Evolutionary conservation across 2,888 invertebrate genomes (phyloP).

Genomic region (Plebejus argus): DNA sequence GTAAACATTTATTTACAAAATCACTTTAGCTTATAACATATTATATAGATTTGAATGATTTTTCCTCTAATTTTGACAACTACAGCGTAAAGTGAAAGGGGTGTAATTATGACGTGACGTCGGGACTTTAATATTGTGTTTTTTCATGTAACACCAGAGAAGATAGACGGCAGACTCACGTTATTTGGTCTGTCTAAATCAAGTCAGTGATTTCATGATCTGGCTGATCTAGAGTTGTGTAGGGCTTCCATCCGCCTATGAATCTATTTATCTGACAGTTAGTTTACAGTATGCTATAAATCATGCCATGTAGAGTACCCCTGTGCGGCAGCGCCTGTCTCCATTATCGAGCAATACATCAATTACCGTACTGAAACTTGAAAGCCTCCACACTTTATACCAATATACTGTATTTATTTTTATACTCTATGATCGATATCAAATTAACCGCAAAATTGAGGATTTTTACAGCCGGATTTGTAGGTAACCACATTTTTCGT

Average conservation of each 20-base stretch:
- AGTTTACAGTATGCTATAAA: not conserved
- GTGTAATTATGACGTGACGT: too few species aligned
- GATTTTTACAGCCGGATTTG: not conserved
- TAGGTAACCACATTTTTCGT: not conserved
- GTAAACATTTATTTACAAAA: too few species aligned
- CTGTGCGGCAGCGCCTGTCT: not conserved
- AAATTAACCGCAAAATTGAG: not conserved
- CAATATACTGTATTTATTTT: conserved; percentile 2
- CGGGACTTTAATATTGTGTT: too few species aligned
- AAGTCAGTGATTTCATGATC: too few species aligned
- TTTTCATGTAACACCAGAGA: too few species aligned
- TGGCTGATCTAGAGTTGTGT: not conserved
- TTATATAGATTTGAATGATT: too few species aligned
- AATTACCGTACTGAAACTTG: not conserved
- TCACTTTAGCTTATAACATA: too few species aligned
- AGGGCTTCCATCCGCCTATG: not conserved
- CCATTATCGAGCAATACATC: conserved; percentile 14
- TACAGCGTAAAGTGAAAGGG: too few species aligned
- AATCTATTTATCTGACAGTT: not conserved
- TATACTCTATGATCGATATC: not conserved
- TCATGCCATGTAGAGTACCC: not conserved
- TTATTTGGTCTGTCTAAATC: too few species aligned
- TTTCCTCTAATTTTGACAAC: too few species aligned
- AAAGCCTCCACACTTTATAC: not conserved
- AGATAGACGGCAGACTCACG: too few species aligned